phyloP scores from a whole-genome alignment of 2,113 vertebrate species.

The Neogobius melanostomus region DNA sequence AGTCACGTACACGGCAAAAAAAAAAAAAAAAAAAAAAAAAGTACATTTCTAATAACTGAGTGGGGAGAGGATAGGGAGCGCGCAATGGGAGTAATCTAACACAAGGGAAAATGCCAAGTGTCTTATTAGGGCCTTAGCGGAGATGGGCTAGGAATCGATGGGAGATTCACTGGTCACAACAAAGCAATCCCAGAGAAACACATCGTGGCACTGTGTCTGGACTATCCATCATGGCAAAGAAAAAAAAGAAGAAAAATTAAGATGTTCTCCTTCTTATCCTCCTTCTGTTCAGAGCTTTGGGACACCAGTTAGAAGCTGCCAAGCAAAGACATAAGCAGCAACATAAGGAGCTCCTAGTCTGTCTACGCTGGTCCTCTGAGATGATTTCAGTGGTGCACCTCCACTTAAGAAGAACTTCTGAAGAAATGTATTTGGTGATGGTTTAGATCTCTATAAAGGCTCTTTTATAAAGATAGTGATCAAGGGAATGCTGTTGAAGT shows the following conservation, averaged over 20 bases:
- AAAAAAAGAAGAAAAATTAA: constrained; percentile 47
- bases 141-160: constrained; percentile 67
- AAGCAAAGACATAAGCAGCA: constrained; percentile 47
- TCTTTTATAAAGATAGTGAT: constrained; percentile 15
- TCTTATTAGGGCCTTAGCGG: constrained; percentile 75
- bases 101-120: constrained; percentile 74
- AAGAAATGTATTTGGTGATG: constrained; percentile 14
- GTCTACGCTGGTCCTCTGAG: constrained; percentile 38
- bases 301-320: constrained; percentile 54
- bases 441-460: constrained; percentile 14
- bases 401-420: constrained; percentile 19
- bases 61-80: constrained; percentile 33
- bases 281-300: constrained; percentile 60
- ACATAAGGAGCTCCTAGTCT: constrained; percentile 51
- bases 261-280: constrained; percentile 46
- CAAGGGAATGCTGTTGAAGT: constrained; percentile 12
- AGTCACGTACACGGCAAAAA: constrained; percentile 14
- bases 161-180: constrained; percentile 65
- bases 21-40: not conserved
- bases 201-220: constrained; percentile 52
- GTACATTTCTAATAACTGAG: constrained; percentile 44
- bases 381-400: constrained; percentile 32
- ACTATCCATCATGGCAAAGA: constrained; percentile 64
- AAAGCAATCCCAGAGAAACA: constrained; percentile 60
- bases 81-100: constrained; percentile 57